Conservation (phyloP, 2,888 invertebrate genomes). For the Lasioglossum marginatum region DNA sequence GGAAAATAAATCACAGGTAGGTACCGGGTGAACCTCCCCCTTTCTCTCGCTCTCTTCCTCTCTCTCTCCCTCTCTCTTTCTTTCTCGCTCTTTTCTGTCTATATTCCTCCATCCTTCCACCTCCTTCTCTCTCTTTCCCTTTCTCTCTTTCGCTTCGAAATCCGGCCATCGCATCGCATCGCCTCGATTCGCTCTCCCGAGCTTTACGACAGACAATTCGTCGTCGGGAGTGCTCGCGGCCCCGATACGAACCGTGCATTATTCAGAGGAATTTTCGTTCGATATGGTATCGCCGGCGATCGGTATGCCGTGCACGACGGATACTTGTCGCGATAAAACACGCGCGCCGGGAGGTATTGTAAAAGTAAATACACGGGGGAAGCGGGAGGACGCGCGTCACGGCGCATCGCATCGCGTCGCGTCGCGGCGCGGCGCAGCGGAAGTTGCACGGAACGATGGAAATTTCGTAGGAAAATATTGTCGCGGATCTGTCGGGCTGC, state of each 20-base stretch:
- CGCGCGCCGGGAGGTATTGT: constrained; percentile 42
- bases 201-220: constrained; percentile 50
- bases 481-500: constrained; percentile 7
- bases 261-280: constrained; percentile 56
- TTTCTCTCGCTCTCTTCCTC: neutral
- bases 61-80: neutral
- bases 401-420: neutral
- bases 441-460: constrained; percentile 25
- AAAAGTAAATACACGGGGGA: constrained; percentile 49
- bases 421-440: constrained; percentile 15
- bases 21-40: neutral
- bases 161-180: constrained; percentile 38
- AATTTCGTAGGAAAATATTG: constrained; percentile 37
- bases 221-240: constrained; percentile 11
- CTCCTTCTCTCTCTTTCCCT: neutral
- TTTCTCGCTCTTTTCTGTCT: neutral
- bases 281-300: constrained; percentile 48
- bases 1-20: constrained; percentile 57
- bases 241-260: constrained; percentile 49
- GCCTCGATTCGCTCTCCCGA: constrained; percentile 31
- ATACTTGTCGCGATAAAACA: constrained; percentile 56
- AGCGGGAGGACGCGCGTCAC: constrained; percentile 7
- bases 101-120: neutral
- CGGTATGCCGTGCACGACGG: constrained; percentile 49
- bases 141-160: constrained; percentile 17